Evolutionary conservation across 2,888 invertebrate species (phyloP), one percentile per base, ranked within the genome.

Genomic region (Agrochola lychnidis): DNA sequence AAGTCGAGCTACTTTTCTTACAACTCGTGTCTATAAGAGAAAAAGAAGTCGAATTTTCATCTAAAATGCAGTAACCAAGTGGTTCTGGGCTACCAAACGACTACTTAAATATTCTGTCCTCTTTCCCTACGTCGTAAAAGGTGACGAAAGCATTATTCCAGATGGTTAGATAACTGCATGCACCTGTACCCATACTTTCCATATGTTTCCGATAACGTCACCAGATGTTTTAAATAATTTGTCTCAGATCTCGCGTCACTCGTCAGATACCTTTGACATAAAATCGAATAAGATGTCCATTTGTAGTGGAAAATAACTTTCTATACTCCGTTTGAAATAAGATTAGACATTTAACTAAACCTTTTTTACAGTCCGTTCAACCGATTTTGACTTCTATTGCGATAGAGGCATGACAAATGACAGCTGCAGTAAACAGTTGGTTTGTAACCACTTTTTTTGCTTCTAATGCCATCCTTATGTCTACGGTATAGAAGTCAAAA

Each of bases 101-200:
- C 72, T n/a, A 40, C 42, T 25, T 25, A 75, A 76, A 62, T 51
- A n/a, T 10, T 25, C 42, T 42, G 16, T 42, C 16, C 42, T 42
- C 10, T 53, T 30, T 30, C n/a, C 12, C 9, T 0, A 4, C 25
- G 40, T 40, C 25, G 53, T 72, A 6, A 36, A 42, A 48, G 25
- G 36, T 62, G 73, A 62, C 19, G 73, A 81, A 10, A 77, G 81
- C 73, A 14, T 73, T 56, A 40, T 61, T 53, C 9, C 76, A 77
- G 42, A 81, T 36, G 53, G n/a, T 81, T 7, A 36, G 14, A 36
- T 45, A 61, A 62, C 59, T 80, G 45, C 12, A 25, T 72, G 53
- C 81, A 73, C 76, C 81, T 80, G 59, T 25, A 10, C 22, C 14
- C 0, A 14, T 45, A 22, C 1, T 30, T 45, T 22, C 25, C 81